Evolutionary conservation across 1,140 invertebrate species (phyloP).

Genomic region (Lutraria rhynchaena): DNA sequence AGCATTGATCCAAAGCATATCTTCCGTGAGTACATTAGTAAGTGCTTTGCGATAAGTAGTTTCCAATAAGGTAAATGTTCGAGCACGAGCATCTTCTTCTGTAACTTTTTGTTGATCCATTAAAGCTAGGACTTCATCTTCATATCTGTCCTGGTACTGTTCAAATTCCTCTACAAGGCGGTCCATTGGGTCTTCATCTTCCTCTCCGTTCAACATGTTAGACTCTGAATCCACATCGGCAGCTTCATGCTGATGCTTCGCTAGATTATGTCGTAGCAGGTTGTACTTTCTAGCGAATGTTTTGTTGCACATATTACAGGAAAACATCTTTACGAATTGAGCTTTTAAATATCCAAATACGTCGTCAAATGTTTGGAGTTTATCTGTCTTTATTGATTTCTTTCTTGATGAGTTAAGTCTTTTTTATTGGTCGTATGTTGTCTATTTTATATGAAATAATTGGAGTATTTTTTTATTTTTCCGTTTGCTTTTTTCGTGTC

Average conservation of each 20-base stretch:
- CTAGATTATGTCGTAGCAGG: background rate
- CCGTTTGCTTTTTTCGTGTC: too few species aligned
- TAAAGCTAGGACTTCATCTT: background rate
- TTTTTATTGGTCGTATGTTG: too few species aligned
- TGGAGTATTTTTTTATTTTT: too few species aligned
- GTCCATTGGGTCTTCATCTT: background rate
- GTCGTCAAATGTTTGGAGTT: background rate
- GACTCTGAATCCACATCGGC: slow-evolving; percentile 9
- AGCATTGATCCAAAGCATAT: background rate
- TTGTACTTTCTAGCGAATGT: slow-evolving; percentile 23
- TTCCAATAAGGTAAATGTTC: background rate
- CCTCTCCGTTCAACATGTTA: background rate
- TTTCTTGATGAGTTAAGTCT: too few species aligned
- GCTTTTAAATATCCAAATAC: background rate
- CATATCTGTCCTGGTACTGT: slow-evolving; percentile 15
- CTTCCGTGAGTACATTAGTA: background rate
- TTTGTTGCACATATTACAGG: slow-evolving; percentile 3
- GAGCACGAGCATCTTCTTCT: background rate
- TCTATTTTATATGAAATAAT: too few species aligned
- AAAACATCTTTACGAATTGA: background rate
- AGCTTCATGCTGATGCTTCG: slow-evolving; percentile 6
- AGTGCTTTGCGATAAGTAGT: background rate
- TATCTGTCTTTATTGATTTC: background rate
- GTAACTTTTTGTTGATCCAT: slow-evolving; percentile 2
- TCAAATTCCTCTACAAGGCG: too few species aligned